phyloP scores from a whole-genome alignment of 2,888 invertebrate species.

The Cinara cedri region DNA sequence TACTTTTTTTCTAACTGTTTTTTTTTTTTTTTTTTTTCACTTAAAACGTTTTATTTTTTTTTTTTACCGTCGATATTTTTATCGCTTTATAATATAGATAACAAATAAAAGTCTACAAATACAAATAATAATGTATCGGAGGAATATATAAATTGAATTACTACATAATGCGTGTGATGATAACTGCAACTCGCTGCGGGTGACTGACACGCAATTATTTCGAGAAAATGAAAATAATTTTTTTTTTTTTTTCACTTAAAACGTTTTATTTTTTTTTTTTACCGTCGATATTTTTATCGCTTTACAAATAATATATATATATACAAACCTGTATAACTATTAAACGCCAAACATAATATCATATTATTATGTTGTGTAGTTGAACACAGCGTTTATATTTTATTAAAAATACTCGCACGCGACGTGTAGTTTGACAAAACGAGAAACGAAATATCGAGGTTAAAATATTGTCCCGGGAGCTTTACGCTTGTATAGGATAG shows the following conservation, averaged over 20 bases:
- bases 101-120: not conserved
- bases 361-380: not conserved
- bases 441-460: not conserved
- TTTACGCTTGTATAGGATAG: not conserved
- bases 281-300: not conserved
- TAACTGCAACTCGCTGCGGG: constrained; percentile 29
- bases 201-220: constrained; percentile 32
- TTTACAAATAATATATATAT: not conserved
- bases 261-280: constrained; percentile 2
- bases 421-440: no score
- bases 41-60: constrained; percentile 13
- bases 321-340: not conserved
- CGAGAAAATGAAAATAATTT: not conserved
- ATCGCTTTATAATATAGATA: not conserved
- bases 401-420: no score
- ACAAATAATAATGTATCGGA: not conserved
- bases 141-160: constrained; percentile 17
- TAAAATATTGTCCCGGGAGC: not conserved
- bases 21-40: constrained; percentile 16
- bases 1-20: not conserved
- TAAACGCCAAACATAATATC: not conserved
- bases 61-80: not conserved
- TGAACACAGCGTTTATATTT: not conserved
- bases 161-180: not conserved
- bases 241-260: constrained; percentile 17